Evolutionary conservation across 1,140 invertebrate genomes (phyloP).

Genomic region (Stenopsyche tienmushanensis): DNA sequence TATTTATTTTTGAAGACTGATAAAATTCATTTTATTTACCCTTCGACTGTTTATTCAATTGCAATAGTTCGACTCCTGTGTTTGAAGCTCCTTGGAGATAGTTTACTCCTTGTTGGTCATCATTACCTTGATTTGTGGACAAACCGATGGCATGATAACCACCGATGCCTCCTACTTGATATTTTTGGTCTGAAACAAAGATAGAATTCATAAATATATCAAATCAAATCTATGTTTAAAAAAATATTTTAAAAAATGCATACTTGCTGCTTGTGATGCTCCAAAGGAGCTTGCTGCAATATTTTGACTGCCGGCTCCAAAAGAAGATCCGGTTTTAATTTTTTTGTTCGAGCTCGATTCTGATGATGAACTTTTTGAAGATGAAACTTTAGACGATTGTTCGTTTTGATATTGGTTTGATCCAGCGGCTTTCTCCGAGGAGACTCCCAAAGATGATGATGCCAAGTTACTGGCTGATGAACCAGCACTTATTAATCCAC

Average conservation of each 20-base stretch:
- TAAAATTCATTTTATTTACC: constrained; percentile 17
- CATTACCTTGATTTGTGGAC: constrained; percentile 3
- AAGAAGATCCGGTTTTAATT: constrained; percentile 23
- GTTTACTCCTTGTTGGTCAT: neutral
- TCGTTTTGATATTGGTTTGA: neutral
- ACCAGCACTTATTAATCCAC: neutral
- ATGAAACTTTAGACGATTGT: neutral
- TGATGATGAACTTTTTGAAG: constrained; percentile 27
- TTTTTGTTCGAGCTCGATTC: constrained; percentile 22
- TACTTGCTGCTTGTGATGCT: constrained; percentile 2
- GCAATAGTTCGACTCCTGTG: constrained; percentile 31
- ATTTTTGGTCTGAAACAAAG: neutral
- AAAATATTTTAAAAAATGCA: neutral
- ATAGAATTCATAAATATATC: neutral
- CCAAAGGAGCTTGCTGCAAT: neutral
- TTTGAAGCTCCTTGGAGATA: constrained; percentile 20
- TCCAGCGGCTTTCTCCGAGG: neutral
- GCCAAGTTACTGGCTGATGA: neutral
- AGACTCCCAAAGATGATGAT: neutral
- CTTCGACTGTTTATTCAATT: constrained; percentile 29
- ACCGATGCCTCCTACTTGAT: neutral
- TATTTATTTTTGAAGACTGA: constrained; percentile 5
- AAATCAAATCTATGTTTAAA: neutral
- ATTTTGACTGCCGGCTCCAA: constrained; percentile 18
- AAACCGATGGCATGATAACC: neutral